phyloP scores from a whole-genome alignment of 2,888 invertebrate genomes.

The Epiblema foenella region DNA sequence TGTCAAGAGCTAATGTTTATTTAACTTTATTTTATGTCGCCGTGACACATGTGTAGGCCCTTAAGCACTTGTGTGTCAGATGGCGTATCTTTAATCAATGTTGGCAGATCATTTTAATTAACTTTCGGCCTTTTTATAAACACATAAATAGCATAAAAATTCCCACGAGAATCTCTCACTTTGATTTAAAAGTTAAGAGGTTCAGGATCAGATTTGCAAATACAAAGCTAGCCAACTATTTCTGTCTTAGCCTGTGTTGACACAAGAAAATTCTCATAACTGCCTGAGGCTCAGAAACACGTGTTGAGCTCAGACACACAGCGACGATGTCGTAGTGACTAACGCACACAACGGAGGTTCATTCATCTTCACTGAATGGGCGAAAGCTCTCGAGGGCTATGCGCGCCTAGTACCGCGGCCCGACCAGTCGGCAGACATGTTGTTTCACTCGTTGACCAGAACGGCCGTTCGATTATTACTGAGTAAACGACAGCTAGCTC shows the following conservation, averaged over 20 bases:
- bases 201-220: conserved; percentile 63
- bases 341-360: conserved; percentile 69
- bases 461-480: conserved; percentile 49
- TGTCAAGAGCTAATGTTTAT: conserved; percentile 39
- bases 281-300: conserved; percentile 80
- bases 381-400: conserved; percentile 72
- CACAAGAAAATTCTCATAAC: conserved; percentile 83
- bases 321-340: conserved; percentile 51
- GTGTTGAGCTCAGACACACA: conserved; percentile 63
- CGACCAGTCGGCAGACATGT: conserved; percentile 77
- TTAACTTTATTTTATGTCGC: conserved; percentile 52
- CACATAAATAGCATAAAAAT: conserved; percentile 13
- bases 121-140: conserved; percentile 34
- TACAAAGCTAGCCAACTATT: conserved; percentile 77
- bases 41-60: conserved; percentile 63
- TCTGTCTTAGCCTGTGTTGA: conserved; percentile 78
- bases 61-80: conserved; percentile 66
- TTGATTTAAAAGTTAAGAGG: conserved; percentile 27
- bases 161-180: conserved; percentile 35
- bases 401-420: conserved; percentile 71
- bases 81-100: conserved; percentile 62
- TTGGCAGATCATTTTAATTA: conserved; percentile 52
- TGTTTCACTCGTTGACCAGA: conserved; percentile 62
- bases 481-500: conserved; percentile 34
- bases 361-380: conserved; percentile 74